Conservation (phyloP, 2,113 vertebrate species). For the Leuciscus idus region DNA sequence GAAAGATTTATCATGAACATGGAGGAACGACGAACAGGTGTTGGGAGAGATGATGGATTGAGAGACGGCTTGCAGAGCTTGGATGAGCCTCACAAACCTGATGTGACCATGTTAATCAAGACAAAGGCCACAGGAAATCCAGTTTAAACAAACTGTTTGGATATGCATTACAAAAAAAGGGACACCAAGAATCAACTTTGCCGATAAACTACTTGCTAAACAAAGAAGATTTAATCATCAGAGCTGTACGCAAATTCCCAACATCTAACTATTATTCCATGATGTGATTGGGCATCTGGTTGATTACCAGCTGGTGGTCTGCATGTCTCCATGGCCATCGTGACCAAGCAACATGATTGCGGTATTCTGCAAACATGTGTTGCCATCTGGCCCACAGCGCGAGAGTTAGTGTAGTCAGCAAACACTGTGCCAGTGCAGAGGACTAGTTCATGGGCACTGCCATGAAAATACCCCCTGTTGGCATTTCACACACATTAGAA, state of each 20-base stretch:
- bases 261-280: conserved; percentile 53
- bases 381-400: conserved; percentile 58
- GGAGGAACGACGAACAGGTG: conserved; percentile 49
- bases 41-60: conserved; percentile 47
- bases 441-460: conserved; percentile 31
- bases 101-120: conserved; percentile 43
- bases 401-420: conserved; percentile 46
- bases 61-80: conserved; percentile 42
- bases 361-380: conserved; percentile 58
- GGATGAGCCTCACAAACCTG: conserved; percentile 2
- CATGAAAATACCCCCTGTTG: conserved; percentile 36
- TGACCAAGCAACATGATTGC: conserved; percentile 49
- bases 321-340: conserved; percentile 49
- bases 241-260: conserved; percentile 31
- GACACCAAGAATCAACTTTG: background rate
- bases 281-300: conserved; percentile 55
- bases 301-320: conserved; percentile 58
- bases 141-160: conserved; percentile 35
- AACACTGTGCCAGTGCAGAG: conserved; percentile 37
- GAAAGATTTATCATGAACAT: conserved; percentile 55
- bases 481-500: conserved; percentile 8
- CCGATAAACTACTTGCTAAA: conserved; percentile 16
- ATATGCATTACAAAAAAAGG: background rate
- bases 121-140: conserved; percentile 38
- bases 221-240: conserved; percentile 18